Conservation (phyloP, 2,888 invertebrate genomes). For the Siphonodentalium dalli region DNA sequence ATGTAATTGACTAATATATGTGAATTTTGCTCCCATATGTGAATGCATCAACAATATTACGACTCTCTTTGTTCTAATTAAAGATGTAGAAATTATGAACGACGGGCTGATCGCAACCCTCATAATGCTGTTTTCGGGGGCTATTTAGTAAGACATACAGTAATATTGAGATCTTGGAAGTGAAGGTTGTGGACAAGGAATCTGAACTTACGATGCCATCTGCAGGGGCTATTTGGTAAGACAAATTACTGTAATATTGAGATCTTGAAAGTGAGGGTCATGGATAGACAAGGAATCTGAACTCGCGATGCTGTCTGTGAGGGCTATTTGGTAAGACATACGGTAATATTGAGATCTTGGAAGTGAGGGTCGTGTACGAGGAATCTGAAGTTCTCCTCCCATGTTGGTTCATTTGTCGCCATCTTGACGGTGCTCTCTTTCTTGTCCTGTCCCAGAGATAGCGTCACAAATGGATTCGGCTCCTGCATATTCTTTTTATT, state of each 20-base stretch:
- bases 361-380: slow-evolving; percentile 90
- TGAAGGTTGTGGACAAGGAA: slow-evolving; percentile 92
- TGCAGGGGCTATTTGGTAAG: too few species aligned
- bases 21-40: too few species aligned
- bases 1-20: too few species aligned
- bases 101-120: too few species aligned
- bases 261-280: slow-evolving; percentile 87
- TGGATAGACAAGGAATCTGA: slow-evolving; percentile 89
- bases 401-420: slow-evolving; percentile 87
- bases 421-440: slow-evolving; percentile 44
- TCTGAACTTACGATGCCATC: slow-evolving; percentile 93
- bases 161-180: slow-evolving; percentile 83
- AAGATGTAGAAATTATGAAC: too few species aligned
- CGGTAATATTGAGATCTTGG: slow-evolving; percentile 84
- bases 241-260: slow-evolving; percentile 83
- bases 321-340: too few species aligned
- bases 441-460: slow-evolving; percentile 74
- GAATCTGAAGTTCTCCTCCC: slow-evolving; percentile 94
- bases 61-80: too few species aligned
- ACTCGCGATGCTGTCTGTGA: too few species aligned
- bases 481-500: slow-evolving; percentile 65
- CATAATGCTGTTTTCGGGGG: too few species aligned
- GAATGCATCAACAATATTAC: too few species aligned
- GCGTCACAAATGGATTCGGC: slow-evolving; percentile 84
- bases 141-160: too few species aligned